Evolutionary conservation across 2,113 vertebrate species (phyloP).

Genomic region (Alligator sinensis): DNA sequence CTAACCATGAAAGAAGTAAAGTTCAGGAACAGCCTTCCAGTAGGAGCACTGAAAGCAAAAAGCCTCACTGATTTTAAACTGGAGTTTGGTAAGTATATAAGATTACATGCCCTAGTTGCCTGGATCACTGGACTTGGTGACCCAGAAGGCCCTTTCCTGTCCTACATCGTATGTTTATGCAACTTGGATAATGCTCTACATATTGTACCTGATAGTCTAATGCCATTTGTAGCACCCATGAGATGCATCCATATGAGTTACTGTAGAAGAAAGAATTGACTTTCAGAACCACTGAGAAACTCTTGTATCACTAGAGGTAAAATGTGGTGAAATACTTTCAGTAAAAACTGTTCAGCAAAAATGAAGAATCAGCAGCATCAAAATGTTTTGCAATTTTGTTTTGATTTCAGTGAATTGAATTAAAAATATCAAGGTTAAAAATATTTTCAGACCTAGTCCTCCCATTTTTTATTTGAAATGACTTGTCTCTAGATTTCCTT

Average conservation of each 20-base stretch:
- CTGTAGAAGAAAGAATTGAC: background rate
- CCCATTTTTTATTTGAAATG: background rate
- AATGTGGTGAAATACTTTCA: background rate
- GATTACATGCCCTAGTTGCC: background rate
- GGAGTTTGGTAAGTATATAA: background rate
- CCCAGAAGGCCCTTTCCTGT: too few relatives aligned
- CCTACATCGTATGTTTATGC: background rate
- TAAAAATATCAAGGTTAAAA: background rate
- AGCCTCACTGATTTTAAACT: too few relatives aligned
- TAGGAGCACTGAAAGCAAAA: too few relatives aligned
- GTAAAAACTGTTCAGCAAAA: background rate
- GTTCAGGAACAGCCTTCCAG: too few relatives aligned
- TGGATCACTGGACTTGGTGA: background rate
- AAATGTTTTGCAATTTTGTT: background rate
- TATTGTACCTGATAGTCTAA: background rate
- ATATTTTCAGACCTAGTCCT: background rate
- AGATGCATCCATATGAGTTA: background rate
- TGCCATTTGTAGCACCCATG: background rate
- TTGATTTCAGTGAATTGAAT: background rate
- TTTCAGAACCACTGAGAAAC: background rate
- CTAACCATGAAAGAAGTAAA: too few relatives aligned
- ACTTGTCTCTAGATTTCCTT: background rate
- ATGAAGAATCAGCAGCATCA: background rate
- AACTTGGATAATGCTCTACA: background rate
- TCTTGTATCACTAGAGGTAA: background rate